Percentiles rank a stretch among this genome's conserved stretches.
These are phyloP conservation scores for Elgaria multicarinata DNA, from an alignment of 2,113 vertebrate genomes.

Conservation along the genomic window DNA sequence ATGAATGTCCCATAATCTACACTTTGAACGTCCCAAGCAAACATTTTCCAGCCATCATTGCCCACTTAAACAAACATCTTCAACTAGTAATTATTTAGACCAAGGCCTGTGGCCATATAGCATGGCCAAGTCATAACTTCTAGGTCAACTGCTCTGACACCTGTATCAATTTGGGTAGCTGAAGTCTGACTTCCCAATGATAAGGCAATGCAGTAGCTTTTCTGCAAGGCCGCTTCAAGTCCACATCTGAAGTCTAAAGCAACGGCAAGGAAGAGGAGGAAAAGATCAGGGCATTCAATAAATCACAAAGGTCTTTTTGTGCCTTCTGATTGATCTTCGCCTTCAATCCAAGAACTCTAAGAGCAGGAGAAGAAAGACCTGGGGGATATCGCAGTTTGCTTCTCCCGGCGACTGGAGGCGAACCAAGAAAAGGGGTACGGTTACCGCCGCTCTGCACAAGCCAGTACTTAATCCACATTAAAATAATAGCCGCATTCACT, in stretches of 20 bases:
- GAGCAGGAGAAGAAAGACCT: neutral
- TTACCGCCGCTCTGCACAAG: neutral
- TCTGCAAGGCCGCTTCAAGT: neutral
- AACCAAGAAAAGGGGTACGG: neutral
- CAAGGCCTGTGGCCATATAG: too few relatives aligned
- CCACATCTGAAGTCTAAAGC: neutral
- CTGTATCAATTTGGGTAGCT: too few relatives aligned
- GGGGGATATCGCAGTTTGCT: neutral
- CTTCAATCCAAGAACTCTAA: neutral
- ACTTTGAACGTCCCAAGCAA: too few relatives aligned
- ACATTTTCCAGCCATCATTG: too few relatives aligned
- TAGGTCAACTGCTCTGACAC: too few relatives aligned
- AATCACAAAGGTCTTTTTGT: constrained; percentile 32
- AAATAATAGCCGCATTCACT: neutral
- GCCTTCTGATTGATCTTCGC: constrained; percentile 24
- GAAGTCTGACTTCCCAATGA: neutral
- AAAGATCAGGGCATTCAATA: constrained; percentile 24
- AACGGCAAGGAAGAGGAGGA: constrained; percentile 12
- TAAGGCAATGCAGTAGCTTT: neutral
- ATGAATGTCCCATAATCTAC: too few relatives aligned
- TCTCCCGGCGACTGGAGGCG: neutral
- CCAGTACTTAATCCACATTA: neutral
- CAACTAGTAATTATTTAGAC: too few relatives aligned
- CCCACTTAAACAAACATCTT: too few relatives aligned
- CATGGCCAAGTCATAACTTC: too few relatives aligned